phyloP scores from a whole-genome alignment of 2,888 invertebrate species.

The Hirudinaria manillensis region DNA sequence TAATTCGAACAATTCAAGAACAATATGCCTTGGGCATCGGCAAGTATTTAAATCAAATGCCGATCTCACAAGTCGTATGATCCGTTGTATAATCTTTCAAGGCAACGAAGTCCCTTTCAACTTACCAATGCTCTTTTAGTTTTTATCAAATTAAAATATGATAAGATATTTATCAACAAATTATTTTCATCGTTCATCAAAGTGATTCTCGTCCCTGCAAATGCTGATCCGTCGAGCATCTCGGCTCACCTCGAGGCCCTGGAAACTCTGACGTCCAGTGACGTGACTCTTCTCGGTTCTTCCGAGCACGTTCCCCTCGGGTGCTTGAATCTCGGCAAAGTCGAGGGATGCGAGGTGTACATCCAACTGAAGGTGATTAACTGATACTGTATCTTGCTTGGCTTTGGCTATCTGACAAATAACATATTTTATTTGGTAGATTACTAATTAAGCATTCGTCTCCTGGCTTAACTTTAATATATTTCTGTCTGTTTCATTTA shows the following conservation, averaged over 20 bases:
- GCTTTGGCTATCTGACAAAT: too few species aligned
- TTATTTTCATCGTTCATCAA: too few species aligned
- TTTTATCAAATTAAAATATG: too few species aligned
- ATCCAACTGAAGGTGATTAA: constrained; percentile 1
- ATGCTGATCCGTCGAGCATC: neutral
- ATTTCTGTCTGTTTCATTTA: neutral
- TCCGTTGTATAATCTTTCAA: too few species aligned
- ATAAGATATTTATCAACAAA: too few species aligned
- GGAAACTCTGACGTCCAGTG: neutral
- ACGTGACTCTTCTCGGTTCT: neutral
- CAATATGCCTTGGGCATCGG: neutral
- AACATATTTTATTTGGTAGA: too few species aligned
- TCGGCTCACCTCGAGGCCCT: neutral
- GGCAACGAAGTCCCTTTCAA: too few species aligned
- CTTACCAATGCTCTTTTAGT: too few species aligned
- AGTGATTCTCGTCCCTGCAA: too few species aligned
- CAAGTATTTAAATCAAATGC: too few species aligned
- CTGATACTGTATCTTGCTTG: neutral
- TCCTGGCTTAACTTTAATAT: neutral
- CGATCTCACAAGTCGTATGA: too few species aligned
- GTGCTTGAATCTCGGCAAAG: neutral
- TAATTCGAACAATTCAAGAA: neutral
- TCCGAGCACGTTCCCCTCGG: neutral
- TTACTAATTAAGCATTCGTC: too few species aligned
- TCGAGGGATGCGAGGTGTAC: neutral